A percentile compares a stretch with the other conserved stretches of the same genome.
These are phyloP conservation scores for Drosophila paulistorum DNA, from an alignment of 1,140 invertebrate species.

Conservation along the genomic window DNA sequence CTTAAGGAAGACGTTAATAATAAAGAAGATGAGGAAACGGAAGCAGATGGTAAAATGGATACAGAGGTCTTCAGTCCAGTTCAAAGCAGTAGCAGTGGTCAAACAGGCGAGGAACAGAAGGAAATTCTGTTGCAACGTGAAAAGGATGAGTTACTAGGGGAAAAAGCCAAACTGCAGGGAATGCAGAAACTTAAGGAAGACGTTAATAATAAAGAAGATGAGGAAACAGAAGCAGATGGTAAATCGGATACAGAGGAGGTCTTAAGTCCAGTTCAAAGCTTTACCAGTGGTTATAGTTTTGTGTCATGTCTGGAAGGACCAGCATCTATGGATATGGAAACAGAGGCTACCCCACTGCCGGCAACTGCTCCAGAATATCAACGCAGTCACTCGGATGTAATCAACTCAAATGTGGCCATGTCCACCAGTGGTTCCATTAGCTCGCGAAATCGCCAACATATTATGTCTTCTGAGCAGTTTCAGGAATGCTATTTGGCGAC, in stretches of 20 bases:
- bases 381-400: slow-evolving; percentile 38
- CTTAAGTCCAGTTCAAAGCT: slow-evolving; percentile 48
- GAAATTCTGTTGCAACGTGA: slow-evolving; percentile 33
- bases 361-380: slow-evolving; percentile 12
- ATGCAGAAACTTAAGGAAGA: not conserved
- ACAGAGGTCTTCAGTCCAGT: slow-evolving; percentile 31
- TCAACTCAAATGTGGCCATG: slow-evolving; percentile 45
- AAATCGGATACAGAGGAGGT: not conserved
- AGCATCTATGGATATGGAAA: not conserved
- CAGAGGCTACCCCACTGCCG: not conserved
- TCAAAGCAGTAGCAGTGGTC: slow-evolving; percentile 44
- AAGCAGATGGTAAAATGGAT: not conserved
- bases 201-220: not conserved
- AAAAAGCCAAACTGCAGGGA: slow-evolving; percentile 15
- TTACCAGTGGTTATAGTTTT: slow-evolving; percentile 45
- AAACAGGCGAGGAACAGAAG: slow-evolving; percentile 52
- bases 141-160: slow-evolving; percentile 21
- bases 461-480: slow-evolving; percentile 54
- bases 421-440: not conserved
- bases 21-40: not conserved
- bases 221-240: not conserved
- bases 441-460: slow-evolving; percentile 48
- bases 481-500: slow-evolving; percentile 35
- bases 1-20: not conserved
- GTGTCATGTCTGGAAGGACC: slow-evolving; percentile 48